Evolutionary conservation across 2,888 invertebrate species (phyloP).

Genomic region (Phortica magna): DNA sequence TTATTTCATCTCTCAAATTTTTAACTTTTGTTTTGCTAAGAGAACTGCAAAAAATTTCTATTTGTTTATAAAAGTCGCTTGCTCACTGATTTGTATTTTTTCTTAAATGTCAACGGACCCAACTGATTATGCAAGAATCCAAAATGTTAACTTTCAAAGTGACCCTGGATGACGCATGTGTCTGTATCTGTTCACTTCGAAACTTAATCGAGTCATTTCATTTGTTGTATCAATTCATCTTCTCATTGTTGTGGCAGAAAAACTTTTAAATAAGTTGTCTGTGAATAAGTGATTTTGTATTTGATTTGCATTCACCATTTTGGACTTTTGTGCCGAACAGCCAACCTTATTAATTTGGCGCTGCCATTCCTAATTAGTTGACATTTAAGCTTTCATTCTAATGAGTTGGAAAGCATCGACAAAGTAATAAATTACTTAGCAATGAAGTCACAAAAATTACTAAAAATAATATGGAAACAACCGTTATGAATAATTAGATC

Average conservation of each 20-base stretch:
- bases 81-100: not conserved
- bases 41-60: not conserved
- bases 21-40: not conserved
- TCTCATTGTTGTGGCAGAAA: too few species aligned
- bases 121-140: constrained; percentile 34
- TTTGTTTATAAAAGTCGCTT: not conserved
- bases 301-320: too few species aligned
- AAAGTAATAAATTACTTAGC: too few species aligned
- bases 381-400: too few species aligned
- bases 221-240: not conserved
- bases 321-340: too few species aligned
- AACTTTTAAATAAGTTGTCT: too few species aligned
- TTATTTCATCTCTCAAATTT: not conserved
- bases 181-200: not conserved
- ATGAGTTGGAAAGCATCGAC: too few species aligned
- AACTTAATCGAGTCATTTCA: not conserved
- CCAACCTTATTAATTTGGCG: too few species aligned
- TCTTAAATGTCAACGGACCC: constrained; percentile 49
- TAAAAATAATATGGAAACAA: not conserved
- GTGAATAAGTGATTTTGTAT: too few species aligned
- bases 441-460: too few species aligned
- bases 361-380: too few species aligned
- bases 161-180: not conserved
- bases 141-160: constrained; percentile 36
- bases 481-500: not conserved